Evolutionary conservation across 2,888 invertebrate species (phyloP).

Genomic region (Ligdia adustata): DNA sequence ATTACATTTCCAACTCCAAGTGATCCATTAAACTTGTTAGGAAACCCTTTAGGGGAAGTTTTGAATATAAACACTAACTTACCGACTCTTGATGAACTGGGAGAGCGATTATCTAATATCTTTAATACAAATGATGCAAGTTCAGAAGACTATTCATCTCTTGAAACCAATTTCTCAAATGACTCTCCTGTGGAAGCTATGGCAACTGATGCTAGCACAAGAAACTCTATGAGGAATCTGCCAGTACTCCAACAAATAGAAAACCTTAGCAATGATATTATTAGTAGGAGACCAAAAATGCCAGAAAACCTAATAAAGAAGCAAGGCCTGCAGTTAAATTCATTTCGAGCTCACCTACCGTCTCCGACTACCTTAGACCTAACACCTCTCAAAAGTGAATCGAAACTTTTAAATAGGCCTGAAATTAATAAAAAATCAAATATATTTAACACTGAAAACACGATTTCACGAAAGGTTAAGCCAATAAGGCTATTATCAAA

Average conservation of each 20-base stretch:
- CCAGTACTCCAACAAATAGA: constrained; percentile 42
- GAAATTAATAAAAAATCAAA: constrained; percentile 44
- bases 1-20: constrained; percentile 7
- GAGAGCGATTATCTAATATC: constrained; percentile 41
- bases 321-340: constrained; percentile 38
- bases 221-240: constrained; percentile 29
- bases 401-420: constrained; percentile 43
- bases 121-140: constrained; percentile 40
- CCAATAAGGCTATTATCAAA: constrained; percentile 31
- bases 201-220: constrained; percentile 45
- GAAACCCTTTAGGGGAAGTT: constrained; percentile 32
- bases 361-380: constrained; percentile 50
- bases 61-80: constrained; percentile 36
- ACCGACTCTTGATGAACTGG: constrained; percentile 48
- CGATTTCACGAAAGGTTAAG: constrained; percentile 22
- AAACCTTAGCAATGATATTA: constrained; percentile 49
- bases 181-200: constrained; percentile 37
- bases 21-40: constrained; percentile 24
- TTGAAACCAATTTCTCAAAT: constrained; percentile 31
- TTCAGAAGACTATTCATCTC: constrained; percentile 29
- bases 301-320: background rate
- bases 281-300: constrained; percentile 39
- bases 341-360: constrained; percentile 53
- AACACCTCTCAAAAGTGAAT: constrained; percentile 51
- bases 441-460: constrained; percentile 39